Base-by-base conservation (phyloP, 2,113 vertebrate genomes). In the Anser brachyrhynchus region DNA sequence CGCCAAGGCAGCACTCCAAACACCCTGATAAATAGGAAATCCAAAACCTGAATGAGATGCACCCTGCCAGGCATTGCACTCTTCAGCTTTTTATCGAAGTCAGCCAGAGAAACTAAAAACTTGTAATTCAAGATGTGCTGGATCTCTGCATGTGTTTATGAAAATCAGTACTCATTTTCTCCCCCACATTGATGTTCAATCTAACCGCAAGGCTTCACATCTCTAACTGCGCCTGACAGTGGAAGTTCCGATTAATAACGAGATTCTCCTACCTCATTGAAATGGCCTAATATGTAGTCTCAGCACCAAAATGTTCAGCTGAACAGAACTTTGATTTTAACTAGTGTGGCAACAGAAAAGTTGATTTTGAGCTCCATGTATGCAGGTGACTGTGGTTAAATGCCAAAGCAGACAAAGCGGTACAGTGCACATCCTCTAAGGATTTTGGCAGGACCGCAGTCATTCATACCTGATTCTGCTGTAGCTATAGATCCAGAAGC, bases 131-230 rank as follows among this genome's bases (percentile, higher is more conserved):
- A 62, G 11, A 58, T 9, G n/a, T 49, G 23, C 69, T 70, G 41
- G 31, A 52, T 66, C 43, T 52, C 51, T 2, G 2, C 18, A 46
- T 28, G 55, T 20, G 29, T 26, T 75, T 28, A 26, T 13, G 69
- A 35, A 2, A 1, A 57, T 37, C 33, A 39, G 31, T n/a, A 37
- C 62, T 70, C 49, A 10, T 64, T 49, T 41, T 37, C 35, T 58
- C 37, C 17, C 15, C 15, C 21, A 22, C 29, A 0, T 0, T 37
- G 35, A 43, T n/a, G 49, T 44, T 75, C 62, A 57, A 1, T 1
- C 23, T 70, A 23, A 15, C 28, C 26, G 19, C 62, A 35, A 70
- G 55, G 26, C 55, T 79, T 55, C 49, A 23, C 6, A 5, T 51
- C 61, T 80, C 55, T 51, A 84, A 57, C n/a, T 51, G 31, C 54